Evolutionary conservation across 2,797 vertebrate species (phyloP).

Genomic region (Emydoidea blandingii): DNA sequence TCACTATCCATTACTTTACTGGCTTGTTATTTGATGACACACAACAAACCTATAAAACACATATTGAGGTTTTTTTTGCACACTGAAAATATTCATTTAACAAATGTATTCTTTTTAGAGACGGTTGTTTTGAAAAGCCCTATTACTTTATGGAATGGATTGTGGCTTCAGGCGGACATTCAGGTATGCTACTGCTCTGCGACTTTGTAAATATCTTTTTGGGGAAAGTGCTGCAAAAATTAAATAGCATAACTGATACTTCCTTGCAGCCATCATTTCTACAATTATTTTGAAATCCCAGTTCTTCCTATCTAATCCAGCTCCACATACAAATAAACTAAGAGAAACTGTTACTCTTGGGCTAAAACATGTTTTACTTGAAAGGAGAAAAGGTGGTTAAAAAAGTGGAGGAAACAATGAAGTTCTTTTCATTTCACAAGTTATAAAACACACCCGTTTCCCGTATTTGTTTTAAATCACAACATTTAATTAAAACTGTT

Average conservation of each 20-base stretch:
- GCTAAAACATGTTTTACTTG: not conserved
- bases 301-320: not conserved
- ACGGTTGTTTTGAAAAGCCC: not conserved
- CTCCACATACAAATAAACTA: not conserved
- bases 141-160: not conserved
- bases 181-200: not conserved
- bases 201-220: not conserved
- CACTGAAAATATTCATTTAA: not conserved
- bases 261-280: not conserved
- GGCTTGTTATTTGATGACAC: not conserved
- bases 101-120: not conserved
- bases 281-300: not conserved
- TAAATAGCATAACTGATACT: not conserved
- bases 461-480: not conserved
- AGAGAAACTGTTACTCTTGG: not conserved
- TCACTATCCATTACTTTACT: not conserved
- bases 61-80: not conserved
- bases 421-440: not conserved
- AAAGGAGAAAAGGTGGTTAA: not conserved
- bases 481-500: not conserved
- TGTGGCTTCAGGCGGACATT: not conserved
- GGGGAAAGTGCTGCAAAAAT: not conserved
- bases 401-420: not conserved
- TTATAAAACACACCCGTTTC: fast-evolving
- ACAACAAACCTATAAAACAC: not conserved